phyloP scores from a whole-genome alignment of 2,888 invertebrate genomes.

The Octodonta nipae region DNA sequence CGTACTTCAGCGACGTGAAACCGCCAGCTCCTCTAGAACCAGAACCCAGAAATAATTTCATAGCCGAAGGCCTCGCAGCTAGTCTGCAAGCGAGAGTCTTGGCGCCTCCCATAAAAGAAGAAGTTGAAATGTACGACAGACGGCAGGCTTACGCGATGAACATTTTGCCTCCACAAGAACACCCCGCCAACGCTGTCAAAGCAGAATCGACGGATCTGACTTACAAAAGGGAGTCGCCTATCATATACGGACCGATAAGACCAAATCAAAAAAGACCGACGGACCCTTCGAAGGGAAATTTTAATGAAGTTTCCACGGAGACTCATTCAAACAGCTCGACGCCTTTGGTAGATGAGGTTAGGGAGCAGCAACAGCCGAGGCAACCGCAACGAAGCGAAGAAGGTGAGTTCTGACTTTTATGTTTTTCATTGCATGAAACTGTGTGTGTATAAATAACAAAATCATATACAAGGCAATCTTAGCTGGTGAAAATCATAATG shows the following conservation, averaged over 20 bases:
- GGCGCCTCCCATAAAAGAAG: constrained; percentile 32
- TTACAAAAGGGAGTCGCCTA: constrained; percentile 40
- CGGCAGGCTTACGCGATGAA: constrained; percentile 24
- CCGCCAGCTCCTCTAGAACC: constrained; percentile 30
- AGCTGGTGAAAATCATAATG: too few species aligned
- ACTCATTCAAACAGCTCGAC: constrained; percentile 56
- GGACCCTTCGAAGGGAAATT: constrained; percentile 7
- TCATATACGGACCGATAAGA: constrained; percentile 38
- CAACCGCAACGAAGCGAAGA: constrained; percentile 38
- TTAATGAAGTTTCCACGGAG: constrained; percentile 39
- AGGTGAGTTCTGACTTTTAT: constrained; percentile 26
- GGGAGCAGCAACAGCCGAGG: constrained; percentile 31
- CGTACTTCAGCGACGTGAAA: constrained; percentile 52
- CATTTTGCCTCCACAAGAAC: constrained; percentile 20
- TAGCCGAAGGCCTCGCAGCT: constrained; percentile 61
- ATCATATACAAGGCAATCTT: too few species aligned
- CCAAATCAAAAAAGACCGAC: constrained; percentile 32
- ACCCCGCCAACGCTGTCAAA: constrained; percentile 23
- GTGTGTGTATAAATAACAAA: not conserved
- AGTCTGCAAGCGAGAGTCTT: constrained; percentile 69
- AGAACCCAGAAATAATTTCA: constrained; percentile 29
- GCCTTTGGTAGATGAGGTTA: constrained; percentile 47
- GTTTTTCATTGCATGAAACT: constrained; percentile 3
- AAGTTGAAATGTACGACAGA: constrained; percentile 25
- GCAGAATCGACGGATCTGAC: constrained; percentile 25